These are phyloP conservation scores for Cephalophus harveyi DNA, from an alignment of 2,113 vertebrate genomes.

Conservation along the genomic window DNA sequence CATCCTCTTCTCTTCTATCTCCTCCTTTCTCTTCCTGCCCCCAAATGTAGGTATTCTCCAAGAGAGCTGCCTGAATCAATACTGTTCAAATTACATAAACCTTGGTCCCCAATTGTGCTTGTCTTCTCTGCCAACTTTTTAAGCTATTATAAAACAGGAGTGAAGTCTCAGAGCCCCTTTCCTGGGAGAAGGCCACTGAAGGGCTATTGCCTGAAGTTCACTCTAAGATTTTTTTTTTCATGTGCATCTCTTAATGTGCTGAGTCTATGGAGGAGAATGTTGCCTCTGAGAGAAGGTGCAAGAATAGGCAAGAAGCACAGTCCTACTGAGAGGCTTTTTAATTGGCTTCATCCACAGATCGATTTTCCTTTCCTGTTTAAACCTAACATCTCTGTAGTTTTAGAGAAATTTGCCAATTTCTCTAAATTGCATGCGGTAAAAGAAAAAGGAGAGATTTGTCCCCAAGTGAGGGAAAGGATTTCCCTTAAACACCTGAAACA, in stretches of 20 bases:
- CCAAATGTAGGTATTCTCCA: not conserved
- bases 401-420: constrained; percentile 40
- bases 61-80: not conserved
- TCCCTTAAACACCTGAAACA: not conserved
- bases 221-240: not conserved
- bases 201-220: not conserved
- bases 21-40: not conserved
- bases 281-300: not conserved
- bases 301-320: not conserved
- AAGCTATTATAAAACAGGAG: not conserved
- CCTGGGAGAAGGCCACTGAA: not conserved
- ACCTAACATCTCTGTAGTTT: not conserved
- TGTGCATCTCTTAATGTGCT: not conserved
- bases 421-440: not conserved
- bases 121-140: not conserved
- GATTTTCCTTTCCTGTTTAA: constrained; percentile 33
- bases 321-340: not conserved
- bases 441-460: not conserved
- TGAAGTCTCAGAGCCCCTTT: not conserved
- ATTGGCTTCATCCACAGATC: not conserved
- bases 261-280: not conserved
- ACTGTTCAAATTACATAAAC: not conserved
- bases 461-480: not conserved
- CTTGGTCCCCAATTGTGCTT: not conserved
- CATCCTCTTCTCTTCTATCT: not conserved